Evolutionary conservation across 2,797 vertebrate species (phyloP).

Genomic region (Sebastes hubbsi): DNA sequence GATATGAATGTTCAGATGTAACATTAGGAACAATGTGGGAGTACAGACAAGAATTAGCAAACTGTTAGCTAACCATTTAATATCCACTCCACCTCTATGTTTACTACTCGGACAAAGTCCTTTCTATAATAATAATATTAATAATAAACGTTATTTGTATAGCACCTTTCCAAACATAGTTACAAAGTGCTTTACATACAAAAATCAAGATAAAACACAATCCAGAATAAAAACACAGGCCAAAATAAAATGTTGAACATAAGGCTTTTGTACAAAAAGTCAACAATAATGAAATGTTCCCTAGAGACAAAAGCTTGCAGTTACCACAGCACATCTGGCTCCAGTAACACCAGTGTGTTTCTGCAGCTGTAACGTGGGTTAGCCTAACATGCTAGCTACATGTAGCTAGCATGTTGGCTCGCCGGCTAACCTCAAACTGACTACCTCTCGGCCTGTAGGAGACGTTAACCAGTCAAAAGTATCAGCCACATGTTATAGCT

Average conservation of each 20-base stretch:
- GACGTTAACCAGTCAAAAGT: background rate
- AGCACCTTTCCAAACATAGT: too few species aligned
- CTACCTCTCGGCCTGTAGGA: background rate
- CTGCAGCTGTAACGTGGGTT: slow-evolving; percentile 21
- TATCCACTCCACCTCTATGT: background rate
- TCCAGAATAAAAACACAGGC: too few species aligned
- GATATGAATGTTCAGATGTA: background rate
- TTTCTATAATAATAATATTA: too few species aligned
- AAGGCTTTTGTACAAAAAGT: too few species aligned
- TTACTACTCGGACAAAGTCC: too few species aligned
- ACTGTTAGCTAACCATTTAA: background rate
- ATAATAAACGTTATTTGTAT: too few species aligned
- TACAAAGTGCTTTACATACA: too few species aligned
- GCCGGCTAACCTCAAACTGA: background rate
- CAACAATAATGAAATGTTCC: too few species aligned
- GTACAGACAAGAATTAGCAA: background rate
- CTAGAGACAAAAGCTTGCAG: background rate
- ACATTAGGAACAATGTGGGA: too few species aligned
- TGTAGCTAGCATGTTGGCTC: background rate
- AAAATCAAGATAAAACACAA: too few species aligned
- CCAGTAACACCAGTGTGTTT: background rate
- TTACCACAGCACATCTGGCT: background rate
- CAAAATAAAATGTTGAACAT: too few species aligned
- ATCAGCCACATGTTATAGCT: background rate
- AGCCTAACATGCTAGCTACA: slow-evolving; percentile 40